Conservation (phyloP, 2,113 vertebrate genomes). For the Brachionichthys hirsutus region DNA sequence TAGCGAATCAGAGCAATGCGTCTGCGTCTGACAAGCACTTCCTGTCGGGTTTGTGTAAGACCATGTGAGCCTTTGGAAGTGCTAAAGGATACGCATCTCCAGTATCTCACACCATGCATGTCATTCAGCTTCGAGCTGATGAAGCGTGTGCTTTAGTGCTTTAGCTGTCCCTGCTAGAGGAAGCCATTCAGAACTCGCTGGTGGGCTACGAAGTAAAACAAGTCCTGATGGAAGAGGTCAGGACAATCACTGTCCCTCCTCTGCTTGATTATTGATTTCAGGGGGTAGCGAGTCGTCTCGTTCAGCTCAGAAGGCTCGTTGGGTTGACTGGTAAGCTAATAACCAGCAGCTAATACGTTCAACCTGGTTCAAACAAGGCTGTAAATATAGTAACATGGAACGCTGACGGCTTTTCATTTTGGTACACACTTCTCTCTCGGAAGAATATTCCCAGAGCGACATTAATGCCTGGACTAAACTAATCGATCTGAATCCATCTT, state of each 20-base stretch:
- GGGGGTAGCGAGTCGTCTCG: conserved; percentile 11
- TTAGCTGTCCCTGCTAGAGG: conserved; percentile 38
- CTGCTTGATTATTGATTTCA: conserved; percentile 11
- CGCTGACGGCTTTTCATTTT: no score
- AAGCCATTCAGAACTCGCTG: conserved; percentile 62
- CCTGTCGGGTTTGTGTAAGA: conserved; percentile 1
- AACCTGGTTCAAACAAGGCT: no score
- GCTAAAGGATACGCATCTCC: conserved; percentile 25
- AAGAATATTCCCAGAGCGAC: no score
- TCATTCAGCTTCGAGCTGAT: conserved; percentile 30
- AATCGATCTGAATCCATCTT: no score
- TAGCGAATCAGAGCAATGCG: neutral
- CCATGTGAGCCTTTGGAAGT: neutral
- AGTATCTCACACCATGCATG: conserved; percentile 15
- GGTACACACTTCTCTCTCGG: no score
- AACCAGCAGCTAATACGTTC: no score
- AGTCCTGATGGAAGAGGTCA: conserved; percentile 63
- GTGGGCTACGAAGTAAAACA: conserved; percentile 61
- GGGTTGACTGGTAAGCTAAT: conserved; percentile 42
- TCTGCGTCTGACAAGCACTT: conserved; percentile 5
- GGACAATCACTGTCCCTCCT: conserved; percentile 44
- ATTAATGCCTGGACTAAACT: no score
- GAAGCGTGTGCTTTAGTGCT: conserved; percentile 52
- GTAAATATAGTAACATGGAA: no score
- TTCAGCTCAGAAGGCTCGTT: conserved; percentile 31